Conservation (phyloP, 2,113 vertebrate genomes). For the Passerina amoena region DNA sequence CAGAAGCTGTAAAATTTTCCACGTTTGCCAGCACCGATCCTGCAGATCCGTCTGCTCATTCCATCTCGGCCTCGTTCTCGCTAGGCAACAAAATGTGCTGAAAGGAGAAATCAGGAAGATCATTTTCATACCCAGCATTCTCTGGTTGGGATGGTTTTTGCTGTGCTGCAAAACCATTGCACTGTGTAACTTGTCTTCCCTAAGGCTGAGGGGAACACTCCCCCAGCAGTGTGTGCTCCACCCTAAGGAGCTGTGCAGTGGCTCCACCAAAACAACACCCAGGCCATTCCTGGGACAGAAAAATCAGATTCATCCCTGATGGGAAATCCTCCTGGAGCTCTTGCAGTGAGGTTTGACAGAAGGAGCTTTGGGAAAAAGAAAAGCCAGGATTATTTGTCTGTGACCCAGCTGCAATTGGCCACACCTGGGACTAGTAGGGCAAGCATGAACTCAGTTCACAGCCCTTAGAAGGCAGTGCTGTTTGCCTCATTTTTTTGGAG, state of each 20-base stretch:
- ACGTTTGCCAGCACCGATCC: background rate
- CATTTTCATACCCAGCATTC: background rate
- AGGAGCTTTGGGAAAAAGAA: background rate
- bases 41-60: conserved; percentile 16
- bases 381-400: background rate
- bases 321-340: background rate
- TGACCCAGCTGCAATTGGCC: background rate
- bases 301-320: background rate
- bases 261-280: background rate
- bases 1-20: conserved; percentile 42
- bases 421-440: background rate
- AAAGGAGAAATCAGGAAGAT: background rate
- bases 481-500: background rate
- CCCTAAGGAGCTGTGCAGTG: background rate
- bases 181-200: background rate
- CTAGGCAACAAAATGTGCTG: conserved; percentile 4
- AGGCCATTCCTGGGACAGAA: background rate
- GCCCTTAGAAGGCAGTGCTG: background rate
- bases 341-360: background rate
- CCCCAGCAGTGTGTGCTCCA: background rate
- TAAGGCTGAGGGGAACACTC: background rate
- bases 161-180: background rate
- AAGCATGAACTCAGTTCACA: background rate
- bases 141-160: background rate
- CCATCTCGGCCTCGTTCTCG: background rate